Base-by-base conservation (phyloP, 2,888 invertebrate genomes). In the Sarcophaga caerulescens region DNA sequence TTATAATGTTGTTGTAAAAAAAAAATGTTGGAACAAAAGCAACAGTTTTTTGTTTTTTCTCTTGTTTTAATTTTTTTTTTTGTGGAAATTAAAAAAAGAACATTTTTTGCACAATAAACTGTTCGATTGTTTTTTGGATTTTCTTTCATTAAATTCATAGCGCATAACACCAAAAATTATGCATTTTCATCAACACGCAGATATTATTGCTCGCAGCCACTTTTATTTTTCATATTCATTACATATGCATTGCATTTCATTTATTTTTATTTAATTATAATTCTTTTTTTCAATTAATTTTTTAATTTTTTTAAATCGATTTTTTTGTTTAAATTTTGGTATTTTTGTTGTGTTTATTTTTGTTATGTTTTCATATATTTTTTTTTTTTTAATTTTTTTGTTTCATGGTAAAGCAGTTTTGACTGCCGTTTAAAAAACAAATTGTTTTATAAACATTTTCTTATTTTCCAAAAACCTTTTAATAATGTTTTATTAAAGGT, bases 151-250 rank as follows among this genome's bases (percentile, higher is more conserved):
- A 79, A 81, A 66, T 71, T 35, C 78, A 14, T 89, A 89, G 89
- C 86, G 90, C 91, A 90, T 89, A 90, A 90, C 90, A 91, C 90
- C 89, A 79, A 90, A 90, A 89, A 90, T 90, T 90, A 92, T 92
- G 91, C 90, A 90, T 69, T 88, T 89, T 89, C 89, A 92, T 92
- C 93, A 93, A 92, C 93, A 93, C 93, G 91, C 93, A 93, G 92
- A 93, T 93, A 93, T 93, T 93, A 93, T 93, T 93, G 93, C 93
- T 93, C 93, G 93, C 93, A 93, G 91, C 93, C 93, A 92, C 90
- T 89, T 87, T 84, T 82, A 85, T 88, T 87, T 81, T 84, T 35
- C 57, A 71, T 82, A 81, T 88, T 77, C 80, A 73, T 70, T 52
- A 66, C 85, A 81, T 73, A 77, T 62, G 65, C 63, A 11, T 14